These are phyloP conservation scores for Zaprionus tsacasi DNA, from an alignment of 1,140 invertebrate species.

Conservation along the genomic window DNA sequence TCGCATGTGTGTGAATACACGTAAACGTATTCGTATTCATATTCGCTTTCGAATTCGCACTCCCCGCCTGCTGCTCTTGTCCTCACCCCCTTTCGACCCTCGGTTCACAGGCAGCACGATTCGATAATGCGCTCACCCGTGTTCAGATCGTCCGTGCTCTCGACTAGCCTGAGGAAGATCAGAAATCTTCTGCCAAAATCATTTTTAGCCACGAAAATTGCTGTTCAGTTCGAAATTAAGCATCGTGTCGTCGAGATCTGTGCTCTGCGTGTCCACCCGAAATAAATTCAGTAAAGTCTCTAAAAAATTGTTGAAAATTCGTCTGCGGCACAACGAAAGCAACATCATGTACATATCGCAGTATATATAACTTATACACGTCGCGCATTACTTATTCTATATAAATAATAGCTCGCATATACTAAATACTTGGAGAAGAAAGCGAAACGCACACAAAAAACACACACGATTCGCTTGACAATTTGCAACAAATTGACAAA, in stretches of 20 bases:
- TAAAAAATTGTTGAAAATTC: conserved; percentile 34
- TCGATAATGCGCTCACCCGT: conserved; percentile 37
- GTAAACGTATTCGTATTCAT: background rate
- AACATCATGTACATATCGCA: conserved; percentile 61
- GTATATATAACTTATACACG: conserved; percentile 52
- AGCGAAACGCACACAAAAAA: conserved; percentile 30
- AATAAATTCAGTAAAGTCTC: conserved; percentile 6
- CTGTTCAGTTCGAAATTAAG: conserved; percentile 77
- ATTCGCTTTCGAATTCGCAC: conserved; percentile 10
- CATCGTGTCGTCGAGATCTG: conserved; percentile 71
- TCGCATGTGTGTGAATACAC: background rate
- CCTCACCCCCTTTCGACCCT: background rate
- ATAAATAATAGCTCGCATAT: conserved; percentile 80
- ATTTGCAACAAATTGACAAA: conserved; percentile 82
- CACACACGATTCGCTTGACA: conserved; percentile 53
- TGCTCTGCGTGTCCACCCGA: conserved; percentile 35
- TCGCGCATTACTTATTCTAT: conserved; percentile 57
- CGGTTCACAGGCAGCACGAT: background rate
- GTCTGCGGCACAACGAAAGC: conserved; percentile 41
- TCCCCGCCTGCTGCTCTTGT: background rate
- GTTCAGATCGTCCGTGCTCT: conserved; percentile 25
- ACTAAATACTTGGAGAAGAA: conserved; percentile 52
- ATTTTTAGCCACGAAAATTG: conserved; percentile 74
- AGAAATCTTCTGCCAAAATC: conserved; percentile 63
- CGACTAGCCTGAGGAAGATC: conserved; percentile 46